Base-by-base conservation (phyloP, 2,888 invertebrate species). In the Ormyrus labotus region DNA sequence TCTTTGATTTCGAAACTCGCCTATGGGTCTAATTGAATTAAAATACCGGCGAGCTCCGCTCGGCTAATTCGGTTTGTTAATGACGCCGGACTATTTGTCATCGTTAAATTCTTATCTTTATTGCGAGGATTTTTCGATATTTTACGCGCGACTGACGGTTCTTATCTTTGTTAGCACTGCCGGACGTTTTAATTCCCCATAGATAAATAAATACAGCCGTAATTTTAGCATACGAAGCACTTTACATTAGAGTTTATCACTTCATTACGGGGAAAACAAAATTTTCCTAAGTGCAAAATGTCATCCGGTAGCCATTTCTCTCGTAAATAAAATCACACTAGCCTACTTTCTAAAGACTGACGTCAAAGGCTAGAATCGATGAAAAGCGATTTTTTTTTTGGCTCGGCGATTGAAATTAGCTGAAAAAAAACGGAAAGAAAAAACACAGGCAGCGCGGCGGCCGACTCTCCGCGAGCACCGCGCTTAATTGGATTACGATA, bases 401-500 rank as follows among this genome's bases (percentile, higher is more conserved):
- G 45, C 76, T 8, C 11, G 34, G 8, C 7, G 60, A 79, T 73
- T 79, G 11, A 78, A 78, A 73, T 72, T 65, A 71, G 47, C 65
- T 53, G 51, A 51, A 53, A 71, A 71, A 78, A 13, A 63, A 5
- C 55, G 58, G 5, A 50, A 70, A 57, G 19, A 58, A 70, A 19
- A 34, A 50, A n/a, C 6, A n/a, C 34, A 57, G 47, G 7, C n/a
- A 50, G 45, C 48, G 48, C 6, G 34, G 34, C 34, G 34, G 34
- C 34, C 34, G 34, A 34, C 34, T 34, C 34, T 34, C 34, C 34
- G 34, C 34, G 34, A 34, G 34, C 34, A 34, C 0, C 8, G 3
- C 50, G 67, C 73, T 79, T 79, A 73, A 79, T 79, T 79, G 68
- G 73, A 79, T 79, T 79, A 79, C 78, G 78, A 79, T 79, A 79